Conservation (phyloP, 2,888 invertebrate species). For the Protonemura montana region DNA sequence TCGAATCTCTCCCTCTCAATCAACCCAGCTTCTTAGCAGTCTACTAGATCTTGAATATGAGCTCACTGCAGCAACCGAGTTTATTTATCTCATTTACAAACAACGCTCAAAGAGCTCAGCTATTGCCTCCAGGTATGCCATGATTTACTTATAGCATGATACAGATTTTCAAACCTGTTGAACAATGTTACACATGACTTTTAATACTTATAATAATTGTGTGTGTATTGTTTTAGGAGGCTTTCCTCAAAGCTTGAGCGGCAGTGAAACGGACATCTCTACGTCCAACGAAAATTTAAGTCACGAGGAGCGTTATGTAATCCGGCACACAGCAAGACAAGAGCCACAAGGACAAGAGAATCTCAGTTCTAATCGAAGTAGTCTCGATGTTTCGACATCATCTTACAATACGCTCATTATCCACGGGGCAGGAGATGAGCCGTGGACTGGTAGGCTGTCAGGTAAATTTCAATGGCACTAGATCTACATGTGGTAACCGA, state of each 20-base stretch:
- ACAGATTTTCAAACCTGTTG: no score
- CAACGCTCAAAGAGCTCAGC: constrained; percentile 47
- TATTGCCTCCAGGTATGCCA: constrained; percentile 51
- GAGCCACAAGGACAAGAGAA: constrained; percentile 94
- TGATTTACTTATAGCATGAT: neutral
- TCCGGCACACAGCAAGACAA: constrained; percentile 81
- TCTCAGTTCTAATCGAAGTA: constrained; percentile 63
- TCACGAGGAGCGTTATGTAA: constrained; percentile 83
- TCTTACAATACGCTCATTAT: constrained; percentile 86
- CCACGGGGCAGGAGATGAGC: constrained; percentile 76
- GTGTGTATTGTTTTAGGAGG: constrained; percentile 58
- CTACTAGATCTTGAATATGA: constrained; percentile 49
- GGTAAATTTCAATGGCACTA: neutral
- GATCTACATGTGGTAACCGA: no score
- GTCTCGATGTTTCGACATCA: constrained; percentile 73
- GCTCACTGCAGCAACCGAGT: constrained; percentile 52
- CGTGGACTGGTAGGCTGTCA: constrained; percentile 53
- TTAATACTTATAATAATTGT: no score
- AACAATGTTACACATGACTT: no score
- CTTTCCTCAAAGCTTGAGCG: constrained; percentile 79
- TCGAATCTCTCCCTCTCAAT: neutral
- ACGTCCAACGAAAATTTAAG: constrained; percentile 90
- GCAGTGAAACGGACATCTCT: constrained; percentile 89
- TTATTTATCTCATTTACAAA: constrained; percentile 50
- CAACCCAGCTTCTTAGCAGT: neutral